Evolutionary conservation across 2,888 invertebrate genomes (phyloP), one percentile per base, ranked within the genome.

Genomic region (Hydriomena furcata): DNA sequence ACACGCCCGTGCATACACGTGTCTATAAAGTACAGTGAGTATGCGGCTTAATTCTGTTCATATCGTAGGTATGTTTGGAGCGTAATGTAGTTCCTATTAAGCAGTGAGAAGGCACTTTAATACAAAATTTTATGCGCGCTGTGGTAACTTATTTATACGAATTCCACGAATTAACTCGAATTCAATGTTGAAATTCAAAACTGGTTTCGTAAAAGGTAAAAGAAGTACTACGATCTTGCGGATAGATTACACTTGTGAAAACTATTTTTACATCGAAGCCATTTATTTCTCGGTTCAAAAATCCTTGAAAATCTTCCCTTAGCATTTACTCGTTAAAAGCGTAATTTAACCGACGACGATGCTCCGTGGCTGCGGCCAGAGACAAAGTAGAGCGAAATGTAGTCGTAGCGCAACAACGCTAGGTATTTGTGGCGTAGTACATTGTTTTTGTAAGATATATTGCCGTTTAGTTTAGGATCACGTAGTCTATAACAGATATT

Each of bases 301-400:
- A 52, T 44, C 51, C 51, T 52, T 52, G 51, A 58, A 68, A 73
- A 71, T 61, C 61, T 73, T 66, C 68, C 69, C 65, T 68, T 58
- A 66, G 64, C 73, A 73, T 80, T 80, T 77, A 79, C 82, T 80
- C 73, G 71, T 73, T 76, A 73, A 81, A 75, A 79, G 74, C 69
- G 78, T 80, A 84, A 83, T 82, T 84, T 79, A 76, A 71, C 65
- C 66, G 54, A 54, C 41, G 47, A 47, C 61, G 52, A 48, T 62
- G 68, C 71, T 67, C 65, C 71, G 71, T 60, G 60, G 71, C 69
- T 66, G 73, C 63, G 61, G 73, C 59, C 41, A 28, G 24, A 24
- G 21, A 37, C 43, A 34, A 6, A 30, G 52, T 44, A 42, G 25
- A 11, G 5, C 5, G 7, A 10, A 17, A n/a, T 25, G 0, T 11